phyloP scores from a whole-genome alignment of 2,113 vertebrate genomes.

The Catagonus wagneri region DNA sequence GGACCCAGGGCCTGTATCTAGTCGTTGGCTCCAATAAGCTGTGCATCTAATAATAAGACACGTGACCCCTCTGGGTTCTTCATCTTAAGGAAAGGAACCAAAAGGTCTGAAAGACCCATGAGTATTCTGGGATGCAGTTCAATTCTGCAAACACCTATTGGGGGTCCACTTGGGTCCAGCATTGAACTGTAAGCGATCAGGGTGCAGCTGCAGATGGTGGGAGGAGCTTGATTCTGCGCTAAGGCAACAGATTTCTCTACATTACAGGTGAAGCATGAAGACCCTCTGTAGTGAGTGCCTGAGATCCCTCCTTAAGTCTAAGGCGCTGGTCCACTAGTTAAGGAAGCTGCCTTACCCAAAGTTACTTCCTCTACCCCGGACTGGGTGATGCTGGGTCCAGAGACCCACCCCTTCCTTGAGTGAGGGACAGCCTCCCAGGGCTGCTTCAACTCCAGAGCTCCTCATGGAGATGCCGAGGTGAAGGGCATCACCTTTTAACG shows the following conservation, averaged over 20 bases:
- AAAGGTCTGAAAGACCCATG: not conserved
- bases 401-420: not conserved
- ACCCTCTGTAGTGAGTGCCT: not conserved
- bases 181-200: not conserved
- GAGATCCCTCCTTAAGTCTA: not conserved
- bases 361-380: not conserved
- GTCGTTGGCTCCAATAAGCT: not conserved
- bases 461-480: not conserved
- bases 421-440: too few relatives aligned
- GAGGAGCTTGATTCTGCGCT: not conserved
- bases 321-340: not conserved
- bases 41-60: not conserved
- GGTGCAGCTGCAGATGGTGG: not conserved
- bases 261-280: not conserved
- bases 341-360: not conserved
- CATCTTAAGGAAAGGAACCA: not conserved
- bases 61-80: not conserved
- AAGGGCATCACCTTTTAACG: too few relatives aligned
- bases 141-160: not conserved
- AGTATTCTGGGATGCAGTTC: not conserved
- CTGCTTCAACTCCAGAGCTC: not conserved
- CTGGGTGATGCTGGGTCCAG: too few relatives aligned
- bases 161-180: not conserved
- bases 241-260: not conserved
- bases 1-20: not conserved